These are phyloP conservation scores for Nannospalax galili DNA, from an alignment of 2,113 vertebrate species.

Conservation along the genomic window DNA sequence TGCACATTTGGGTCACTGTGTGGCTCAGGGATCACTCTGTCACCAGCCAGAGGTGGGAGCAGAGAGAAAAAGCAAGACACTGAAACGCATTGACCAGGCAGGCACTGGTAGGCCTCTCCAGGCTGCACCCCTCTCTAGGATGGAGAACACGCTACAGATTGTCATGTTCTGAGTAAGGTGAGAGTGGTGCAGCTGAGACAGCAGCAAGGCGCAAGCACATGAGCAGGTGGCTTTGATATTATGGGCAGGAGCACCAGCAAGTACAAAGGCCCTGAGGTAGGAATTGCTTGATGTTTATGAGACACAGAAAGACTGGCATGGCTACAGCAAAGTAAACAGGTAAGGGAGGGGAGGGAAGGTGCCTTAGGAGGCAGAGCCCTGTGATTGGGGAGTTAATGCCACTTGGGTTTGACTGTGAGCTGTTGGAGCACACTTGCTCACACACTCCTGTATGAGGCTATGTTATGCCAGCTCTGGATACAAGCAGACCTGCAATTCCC, in stretches of 20 bases:
- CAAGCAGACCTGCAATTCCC: accelerated
- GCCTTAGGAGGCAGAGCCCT: not conserved
- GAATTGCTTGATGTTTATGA: not conserved
- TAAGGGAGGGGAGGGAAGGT: not conserved
- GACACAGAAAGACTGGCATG: not conserved
- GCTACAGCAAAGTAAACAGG: not conserved
- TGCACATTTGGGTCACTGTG: not conserved
- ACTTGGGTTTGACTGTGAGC: not conserved
- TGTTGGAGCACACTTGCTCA: not conserved
- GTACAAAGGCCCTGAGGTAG: not conserved
- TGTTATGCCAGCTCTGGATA: not conserved
- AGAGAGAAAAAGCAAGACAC: not conserved
- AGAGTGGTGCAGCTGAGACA: not conserved
- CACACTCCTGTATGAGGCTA: accelerated
- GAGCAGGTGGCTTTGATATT: not conserved
- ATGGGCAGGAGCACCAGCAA: not conserved
- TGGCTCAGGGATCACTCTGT: not conserved
- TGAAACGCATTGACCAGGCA: not conserved
- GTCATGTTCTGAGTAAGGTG: not conserved
- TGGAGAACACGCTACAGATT: not conserved
- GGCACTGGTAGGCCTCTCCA: not conserved
- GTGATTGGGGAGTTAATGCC: accelerated
- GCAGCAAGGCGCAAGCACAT: not conserved
- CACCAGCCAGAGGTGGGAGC: not conserved
- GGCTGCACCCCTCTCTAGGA: not conserved